Evolutionary conservation across 2,797 vertebrate species (phyloP), one percentile per base, ranked within the genome.

Genomic region (Linurgus olivaceus): DNA sequence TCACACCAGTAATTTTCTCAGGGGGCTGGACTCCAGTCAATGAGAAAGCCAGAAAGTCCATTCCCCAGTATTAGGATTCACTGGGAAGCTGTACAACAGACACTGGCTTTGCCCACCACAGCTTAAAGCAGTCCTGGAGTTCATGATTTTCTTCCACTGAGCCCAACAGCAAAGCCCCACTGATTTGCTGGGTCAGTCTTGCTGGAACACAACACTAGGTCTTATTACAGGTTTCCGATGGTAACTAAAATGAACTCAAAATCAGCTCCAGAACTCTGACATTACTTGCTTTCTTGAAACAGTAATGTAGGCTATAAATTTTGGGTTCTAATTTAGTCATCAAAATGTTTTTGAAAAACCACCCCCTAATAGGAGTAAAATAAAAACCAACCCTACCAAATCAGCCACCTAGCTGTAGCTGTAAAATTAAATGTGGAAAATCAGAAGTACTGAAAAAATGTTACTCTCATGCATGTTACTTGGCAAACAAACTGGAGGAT

Each of bases 391-490:
- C 7, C 9, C 91, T 92, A 93, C 83, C 84, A 95, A 97, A 94
- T 61, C 87, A 95, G 95, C 80, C 90, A n/a, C 40, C 74, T 59
- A 51, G 65, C 70, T 73, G 33, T 55, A 85, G 77, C 72, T 78
- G 63, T 92, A 92, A 96, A 85, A 94, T 79, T 87, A 57, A 85
- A 94, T 31, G 80, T 81, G 74, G 93, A 95, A 96, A 87, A 96
- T 91, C 84, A 85, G 71, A 67, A 91, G 44, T 83, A 89, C 95
- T 95, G 96, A 74, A 93, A 95, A 96, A 94, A 80, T 73, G 40
- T 97, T 95, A 96, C 61, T 94, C 73, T 94, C 96, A 85, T 96
- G 95, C 97, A 96, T 66, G 87, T 94, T 95, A 97, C 91, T 93
- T 83, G 59, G 93, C 93, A 95, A 95, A 96, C 94, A 95, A 96